These are phyloP conservation scores for Notothenia rossii DNA, from an alignment of 2,113 vertebrate genomes.

Conservation along the genomic window DNA sequence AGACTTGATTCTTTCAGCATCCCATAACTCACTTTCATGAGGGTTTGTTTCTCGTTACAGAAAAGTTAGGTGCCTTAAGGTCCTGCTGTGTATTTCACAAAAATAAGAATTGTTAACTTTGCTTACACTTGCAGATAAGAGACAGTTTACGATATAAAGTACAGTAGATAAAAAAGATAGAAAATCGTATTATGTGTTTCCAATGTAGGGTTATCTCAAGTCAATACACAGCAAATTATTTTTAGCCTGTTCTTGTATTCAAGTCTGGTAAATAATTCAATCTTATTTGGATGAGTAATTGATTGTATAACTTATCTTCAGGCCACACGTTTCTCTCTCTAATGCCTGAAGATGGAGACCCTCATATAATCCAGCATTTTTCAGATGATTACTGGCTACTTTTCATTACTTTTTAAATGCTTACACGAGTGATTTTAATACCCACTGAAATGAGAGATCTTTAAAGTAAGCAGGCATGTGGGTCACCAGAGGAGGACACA, in stretches of 20 bases:
- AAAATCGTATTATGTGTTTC: not conserved
- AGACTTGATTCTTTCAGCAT: conserved; percentile 77
- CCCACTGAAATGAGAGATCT: conserved; percentile 12
- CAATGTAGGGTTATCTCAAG: not conserved
- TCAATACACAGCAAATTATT: not conserved
- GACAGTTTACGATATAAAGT: not conserved
- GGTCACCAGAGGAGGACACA: conserved; percentile 26
- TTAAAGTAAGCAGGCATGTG: conserved; percentile 24
- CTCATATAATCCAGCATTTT: not conserved
- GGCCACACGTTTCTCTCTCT: not conserved
- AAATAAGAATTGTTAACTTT: not conserved
- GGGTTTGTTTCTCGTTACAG: conserved; percentile 1
- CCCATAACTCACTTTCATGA: conserved; percentile 55
- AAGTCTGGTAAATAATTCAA: not conserved
- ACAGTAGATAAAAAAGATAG: not conserved
- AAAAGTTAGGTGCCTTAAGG: conserved; percentile 6
- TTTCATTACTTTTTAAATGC: conserved; percentile 24
- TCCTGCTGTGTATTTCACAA: conserved; percentile 40
- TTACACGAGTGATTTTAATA: not conserved
- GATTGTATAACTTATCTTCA: not conserved
- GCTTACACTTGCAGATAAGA: not conserved
- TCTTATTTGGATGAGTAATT: not conserved
- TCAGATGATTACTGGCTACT: not conserved
- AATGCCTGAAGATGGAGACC: not conserved
- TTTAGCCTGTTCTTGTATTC: not conserved